Conservation (phyloP, 2,888 invertebrate species). For the Cheilosia soror region DNA sequence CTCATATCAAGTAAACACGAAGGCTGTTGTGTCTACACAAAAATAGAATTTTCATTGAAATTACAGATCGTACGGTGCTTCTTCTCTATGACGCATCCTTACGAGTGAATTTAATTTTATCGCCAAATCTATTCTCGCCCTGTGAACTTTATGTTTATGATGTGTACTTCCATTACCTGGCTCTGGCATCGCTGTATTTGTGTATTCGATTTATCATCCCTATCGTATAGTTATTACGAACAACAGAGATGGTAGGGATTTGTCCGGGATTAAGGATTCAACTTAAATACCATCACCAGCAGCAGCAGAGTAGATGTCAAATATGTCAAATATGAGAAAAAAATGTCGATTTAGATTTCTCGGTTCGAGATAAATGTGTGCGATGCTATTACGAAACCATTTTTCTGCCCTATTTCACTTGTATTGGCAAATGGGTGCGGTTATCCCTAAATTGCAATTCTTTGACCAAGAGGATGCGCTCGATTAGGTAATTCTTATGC, state of each 20-base stretch:
- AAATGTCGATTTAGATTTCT: constrained; percentile 61
- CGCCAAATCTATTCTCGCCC: neutral
- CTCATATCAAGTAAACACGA: constrained; percentile 35
- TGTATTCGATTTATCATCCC: constrained; percentile 35
- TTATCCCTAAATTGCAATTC: constrained; percentile 68
- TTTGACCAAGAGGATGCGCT: constrained; percentile 72
- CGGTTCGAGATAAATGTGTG: constrained; percentile 38
- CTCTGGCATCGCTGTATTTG: neutral
- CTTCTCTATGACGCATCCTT: constrained; percentile 4
- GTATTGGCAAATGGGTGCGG: constrained; percentile 52
- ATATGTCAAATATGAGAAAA: too few species aligned
- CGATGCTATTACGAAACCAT: constrained; percentile 31
- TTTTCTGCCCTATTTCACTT: constrained; percentile 68
- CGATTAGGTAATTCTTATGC: constrained; percentile 71
- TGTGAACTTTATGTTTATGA: constrained; percentile 51
- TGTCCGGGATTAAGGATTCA: constrained; percentile 41
- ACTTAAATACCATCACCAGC: constrained; percentile 33
- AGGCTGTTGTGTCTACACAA: constrained; percentile 29
- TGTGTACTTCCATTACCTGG: constrained; percentile 21
- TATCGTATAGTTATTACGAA: constrained; percentile 11
- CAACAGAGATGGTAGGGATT: constrained; percentile 9
- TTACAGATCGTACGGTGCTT: constrained; percentile 23
- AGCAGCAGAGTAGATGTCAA: constrained; percentile 48
- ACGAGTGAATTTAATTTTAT: constrained; percentile 48
- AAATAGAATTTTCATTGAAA: constrained; percentile 58